Evolutionary conservation across 1,140 invertebrate species (phyloP), one percentile per base, ranked within the genome.

Genomic region (Nebria ingens): DNA sequence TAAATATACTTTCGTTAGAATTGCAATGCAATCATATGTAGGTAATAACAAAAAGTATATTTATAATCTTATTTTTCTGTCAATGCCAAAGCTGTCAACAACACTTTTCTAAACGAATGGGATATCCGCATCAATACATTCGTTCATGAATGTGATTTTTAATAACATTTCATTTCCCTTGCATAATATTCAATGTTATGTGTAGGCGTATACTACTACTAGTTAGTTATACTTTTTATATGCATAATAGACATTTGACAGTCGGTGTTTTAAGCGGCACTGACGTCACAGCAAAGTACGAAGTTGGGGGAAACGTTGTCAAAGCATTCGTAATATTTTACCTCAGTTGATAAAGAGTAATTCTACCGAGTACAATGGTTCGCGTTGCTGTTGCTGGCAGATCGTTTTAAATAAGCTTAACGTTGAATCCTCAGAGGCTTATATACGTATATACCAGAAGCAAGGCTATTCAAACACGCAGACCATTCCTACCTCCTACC

Each of bases 331-430:
- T 45, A 45, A 45, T 45, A 45, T 45, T 45, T 45, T 45, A 45
- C 40, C 40, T 45, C 40, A 17, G 40, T 61, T 59, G 57, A 56
- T 50, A 55, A 57, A 58, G 61, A 62, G 58, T 62, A 62, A 62
- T 62, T 62, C 56, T 55, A 49, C n/a, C 38, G 57, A 42, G 53
- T 53, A 57, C 60, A 59, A 61, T 62, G 57, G 58, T 59, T 54
- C 57, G 51, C 50, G 15, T 38, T 50, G 45, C 61, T 62, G 61
- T 60, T 57, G 52, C 59, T 62, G 61, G 60, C 61, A 62, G 61
- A 59, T 61, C 58, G 59, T 59, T 62, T 62, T 59, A 62, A 62
- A 60, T 62, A 58, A 62, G 56, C 61, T 56, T 58, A 61, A 61
- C 58, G 58, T 57, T 34, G 55, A 59, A 57, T 57, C 56, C 56